Evolutionary conservation across 1,140 invertebrate species (phyloP).

Genomic region (Trichoplusia ni): DNA sequence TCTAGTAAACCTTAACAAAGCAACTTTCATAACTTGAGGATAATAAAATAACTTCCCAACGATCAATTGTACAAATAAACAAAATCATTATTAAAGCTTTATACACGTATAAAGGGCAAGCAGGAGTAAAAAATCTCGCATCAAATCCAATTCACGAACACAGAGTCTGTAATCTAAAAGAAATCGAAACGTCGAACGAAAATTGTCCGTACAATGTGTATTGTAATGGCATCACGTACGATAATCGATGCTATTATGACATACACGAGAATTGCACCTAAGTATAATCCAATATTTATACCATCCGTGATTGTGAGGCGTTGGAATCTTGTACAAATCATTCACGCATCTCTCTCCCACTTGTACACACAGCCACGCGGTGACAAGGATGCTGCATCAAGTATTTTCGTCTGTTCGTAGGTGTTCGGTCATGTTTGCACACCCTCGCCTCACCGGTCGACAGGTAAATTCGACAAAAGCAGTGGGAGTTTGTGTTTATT

Average conservation of each 20-base stretch:
- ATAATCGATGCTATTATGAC: conserved; percentile 80
- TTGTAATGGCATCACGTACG: conserved; percentile 80
- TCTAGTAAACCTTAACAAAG: too few species aligned
- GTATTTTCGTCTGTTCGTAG: conserved; percentile 47
- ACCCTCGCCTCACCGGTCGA: conserved; percentile 55
- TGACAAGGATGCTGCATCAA: conserved; percentile 33
- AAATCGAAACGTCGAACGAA: conserved; percentile 49
- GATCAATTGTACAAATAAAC: conserved; percentile 55
- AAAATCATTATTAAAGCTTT: conserved; percentile 49
- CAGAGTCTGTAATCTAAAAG: conserved; percentile 53
- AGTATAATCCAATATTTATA: conserved; percentile 81
- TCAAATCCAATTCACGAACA: conserved; percentile 61
- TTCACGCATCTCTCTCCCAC: conserved; percentile 44
- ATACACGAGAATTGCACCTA: conserved; percentile 78
- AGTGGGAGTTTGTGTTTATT: conserved; percentile 74
- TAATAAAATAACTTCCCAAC: not conserved
- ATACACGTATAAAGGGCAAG: conserved; percentile 63
- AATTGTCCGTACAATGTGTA: conserved; percentile 60
- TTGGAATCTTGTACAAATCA: conserved; percentile 50
- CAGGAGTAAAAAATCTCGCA: conserved; percentile 64
- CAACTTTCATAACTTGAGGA: not conserved
- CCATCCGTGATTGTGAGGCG: conserved; percentile 63
- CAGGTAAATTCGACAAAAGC: conserved; percentile 77
- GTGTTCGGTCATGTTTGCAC: conserved; percentile 71
- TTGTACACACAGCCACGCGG: not conserved